Conservation (phyloP, 92 coral and sea anemone species). For the Hydrozoanthus gracilis region DNA sequence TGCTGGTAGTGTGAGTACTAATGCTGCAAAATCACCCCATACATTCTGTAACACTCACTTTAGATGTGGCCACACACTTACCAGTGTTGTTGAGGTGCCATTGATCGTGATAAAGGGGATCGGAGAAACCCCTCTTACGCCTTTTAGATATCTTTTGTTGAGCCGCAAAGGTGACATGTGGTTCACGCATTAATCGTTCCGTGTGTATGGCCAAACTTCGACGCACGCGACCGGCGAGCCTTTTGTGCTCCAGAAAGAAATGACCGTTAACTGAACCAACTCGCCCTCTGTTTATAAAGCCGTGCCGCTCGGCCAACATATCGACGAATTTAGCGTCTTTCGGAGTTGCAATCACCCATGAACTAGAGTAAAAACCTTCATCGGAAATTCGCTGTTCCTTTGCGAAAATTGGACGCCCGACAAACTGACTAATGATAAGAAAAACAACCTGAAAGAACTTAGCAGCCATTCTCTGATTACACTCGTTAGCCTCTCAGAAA, state of each 20-base stretch:
- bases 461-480: background rate
- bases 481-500: background rate
- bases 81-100: constrained; percentile 97
- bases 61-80: background rate
- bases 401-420: background rate
- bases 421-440: background rate
- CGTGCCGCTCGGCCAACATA: constrained; percentile 76
- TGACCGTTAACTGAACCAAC: constrained; percentile 78
- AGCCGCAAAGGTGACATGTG: constrained; percentile 74
- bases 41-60: too few relatives aligned
- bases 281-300: constrained; percentile 80
- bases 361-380: constrained; percentile 69
- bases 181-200: constrained; percentile 68
- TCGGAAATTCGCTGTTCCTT: background rate
- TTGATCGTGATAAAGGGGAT: constrained; percentile 82
- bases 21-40: too few relatives aligned
- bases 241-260: constrained; percentile 80
- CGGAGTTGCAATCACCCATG: constrained; percentile 91
- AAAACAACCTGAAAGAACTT: background rate
- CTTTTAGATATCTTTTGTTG: constrained; percentile 88
- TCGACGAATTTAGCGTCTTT: constrained; percentile 83
- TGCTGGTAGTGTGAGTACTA: too few relatives aligned
- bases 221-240: constrained; percentile 65
- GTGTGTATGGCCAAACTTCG: constrained; percentile 75
- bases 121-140: constrained; percentile 78